phyloP scores from a whole-genome alignment of 2,888 invertebrate genomes.

The Nomada lathburiana region DNA sequence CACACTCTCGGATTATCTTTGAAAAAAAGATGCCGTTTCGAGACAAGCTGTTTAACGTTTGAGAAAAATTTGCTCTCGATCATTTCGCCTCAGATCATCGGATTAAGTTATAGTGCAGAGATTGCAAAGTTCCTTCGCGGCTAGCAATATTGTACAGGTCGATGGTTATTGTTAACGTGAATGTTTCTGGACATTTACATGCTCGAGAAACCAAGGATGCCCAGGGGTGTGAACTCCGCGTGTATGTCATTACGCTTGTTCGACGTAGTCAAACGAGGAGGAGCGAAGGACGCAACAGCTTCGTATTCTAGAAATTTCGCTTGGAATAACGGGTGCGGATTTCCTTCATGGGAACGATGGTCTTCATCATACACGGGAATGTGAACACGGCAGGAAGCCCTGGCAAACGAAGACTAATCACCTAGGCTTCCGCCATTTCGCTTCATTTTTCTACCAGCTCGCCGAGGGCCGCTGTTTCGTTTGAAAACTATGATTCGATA shows the following conservation, averaged over 20 bases:
- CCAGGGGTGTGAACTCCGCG: constrained; percentile 1
- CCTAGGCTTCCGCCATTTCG: constrained; percentile 51
- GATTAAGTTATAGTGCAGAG: too few species aligned
- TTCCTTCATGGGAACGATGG: constrained; percentile 57
- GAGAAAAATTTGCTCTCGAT: too few species aligned
- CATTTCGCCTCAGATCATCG: too few species aligned
- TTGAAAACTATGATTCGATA: constrained; percentile 47
- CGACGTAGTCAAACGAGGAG: constrained; percentile 23
- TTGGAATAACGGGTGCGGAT: constrained; percentile 55
- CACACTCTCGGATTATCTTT: too few species aligned
- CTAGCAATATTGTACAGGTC: too few species aligned
- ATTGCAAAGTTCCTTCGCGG: too few species aligned
- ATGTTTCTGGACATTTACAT: too few species aligned
- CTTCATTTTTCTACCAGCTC: constrained; percentile 36
- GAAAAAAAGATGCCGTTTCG: too few species aligned
- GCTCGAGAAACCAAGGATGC: too few species aligned
- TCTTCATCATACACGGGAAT: constrained; percentile 53
- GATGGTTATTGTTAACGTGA: too few species aligned
- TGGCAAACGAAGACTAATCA: constrained; percentile 57
- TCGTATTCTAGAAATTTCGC: constrained; percentile 55
- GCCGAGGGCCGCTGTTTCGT: constrained; percentile 6
- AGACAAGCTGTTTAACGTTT: too few species aligned
- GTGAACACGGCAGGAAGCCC: constrained; percentile 60
- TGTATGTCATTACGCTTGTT: constrained; percentile 5
- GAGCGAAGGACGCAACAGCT: constrained; percentile 57